Evolutionary conservation across 2,888 invertebrate genomes (phyloP).

Genomic region (Clistopyga incitator): DNA sequence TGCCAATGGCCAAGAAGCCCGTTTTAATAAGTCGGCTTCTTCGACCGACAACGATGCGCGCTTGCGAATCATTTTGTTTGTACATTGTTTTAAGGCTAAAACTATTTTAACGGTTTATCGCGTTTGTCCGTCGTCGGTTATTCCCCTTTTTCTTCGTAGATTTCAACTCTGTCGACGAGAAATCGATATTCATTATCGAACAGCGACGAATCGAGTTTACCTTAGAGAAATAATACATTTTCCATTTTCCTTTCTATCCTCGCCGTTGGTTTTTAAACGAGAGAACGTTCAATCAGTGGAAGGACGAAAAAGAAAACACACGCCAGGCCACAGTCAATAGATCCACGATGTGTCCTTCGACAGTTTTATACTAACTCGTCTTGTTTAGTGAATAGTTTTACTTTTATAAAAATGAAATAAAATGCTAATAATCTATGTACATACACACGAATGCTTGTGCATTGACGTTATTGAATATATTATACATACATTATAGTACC

Average conservation of each 20-base stretch:
- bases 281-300: conserved; percentile 29
- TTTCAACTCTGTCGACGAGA: not conserved
- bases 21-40: conserved; percentile 23
- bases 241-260: conserved; percentile 5
- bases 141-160: not conserved
- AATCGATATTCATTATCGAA: conserved; percentile 14
- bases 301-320: conserved; percentile 43
- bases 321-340: conserved; percentile 68
- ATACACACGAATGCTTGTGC: conserved; percentile 77
- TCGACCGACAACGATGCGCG: conserved; percentile 40
- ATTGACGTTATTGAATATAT: conserved; percentile 75
- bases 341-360: conserved; percentile 73
- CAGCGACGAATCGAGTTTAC: conserved; percentile 28
- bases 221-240: conserved; percentile 38
- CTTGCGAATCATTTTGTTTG: conserved; percentile 63
- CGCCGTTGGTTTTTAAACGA: not conserved
- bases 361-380: conserved; percentile 79
- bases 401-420: conserved; percentile 77
- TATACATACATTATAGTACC: conserved; percentile 77
- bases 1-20: conserved; percentile 59
- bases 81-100: conserved; percentile 55
- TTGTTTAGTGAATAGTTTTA: conserved; percentile 80
- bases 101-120: conserved; percentile 2
- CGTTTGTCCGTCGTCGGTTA: conserved; percentile 35
- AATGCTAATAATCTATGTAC: conserved; percentile 74